Base-by-base conservation (phyloP, 2,113 vertebrate genomes). In the Ardeotis arabs region DNA sequence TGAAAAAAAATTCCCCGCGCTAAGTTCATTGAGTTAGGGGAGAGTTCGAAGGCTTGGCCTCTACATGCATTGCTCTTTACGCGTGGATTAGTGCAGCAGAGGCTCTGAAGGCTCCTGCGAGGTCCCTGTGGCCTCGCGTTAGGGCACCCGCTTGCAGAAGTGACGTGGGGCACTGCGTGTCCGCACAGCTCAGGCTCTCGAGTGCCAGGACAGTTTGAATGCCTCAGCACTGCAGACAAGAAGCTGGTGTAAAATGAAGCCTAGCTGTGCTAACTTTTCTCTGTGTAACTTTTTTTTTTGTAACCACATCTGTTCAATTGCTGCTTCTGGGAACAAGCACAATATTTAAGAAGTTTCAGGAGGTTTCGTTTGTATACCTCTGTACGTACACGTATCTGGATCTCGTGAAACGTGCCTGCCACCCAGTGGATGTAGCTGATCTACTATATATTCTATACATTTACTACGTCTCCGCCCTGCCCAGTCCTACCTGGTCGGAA, bases 371-470 rank as follows among this genome's bases (percentile, higher is more conserved):
- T 49, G 5, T 75, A 4, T 72, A 39, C 44, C 15, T 60, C 56
- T 47, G 9, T 69, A 5, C 4, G 1, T 16, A 5, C 58, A 0
- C 2, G 1, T 17, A 4, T 91, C 50, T 89, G 39, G 33, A 16
- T 92, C 35, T 45, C 0, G 9, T 3, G 70, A 89, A 95, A 82
- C 89, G 5, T 72, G 91, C 89, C 96, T 97, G 97, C 97, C 97
- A 97, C 95, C 97, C 95, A 96, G 96, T 97, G 98, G 97, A 93
- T 94, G 68, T 60, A 78, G 29, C 53, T 33, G 33, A 58, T 77
- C 67, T 47, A 5, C 24, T 58, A 58, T 35, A 3, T 17, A 12
- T 80, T 89, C 70, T 73, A n/a, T 91, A 79, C 44, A 7, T 84
- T 89, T 27, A 60, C 35, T 39, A 1, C 37, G 22, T 73, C 27